Conservation (phyloP, 2,797 vertebrate species). For the Propithecus deckenii region DNA sequence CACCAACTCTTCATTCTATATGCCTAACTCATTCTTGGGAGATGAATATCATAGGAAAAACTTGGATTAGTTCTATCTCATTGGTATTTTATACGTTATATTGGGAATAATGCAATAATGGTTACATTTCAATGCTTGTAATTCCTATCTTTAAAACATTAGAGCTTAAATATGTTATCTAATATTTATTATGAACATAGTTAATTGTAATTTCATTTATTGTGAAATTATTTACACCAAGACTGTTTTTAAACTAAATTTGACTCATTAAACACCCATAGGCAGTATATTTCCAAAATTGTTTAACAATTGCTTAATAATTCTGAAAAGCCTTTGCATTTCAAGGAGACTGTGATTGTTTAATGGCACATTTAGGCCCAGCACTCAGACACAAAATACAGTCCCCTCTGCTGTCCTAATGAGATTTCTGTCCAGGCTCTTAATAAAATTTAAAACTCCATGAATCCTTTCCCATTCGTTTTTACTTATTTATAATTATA, state of each 20-base stretch:
- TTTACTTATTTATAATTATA: neutral
- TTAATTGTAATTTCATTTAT: constrained; percentile 5
- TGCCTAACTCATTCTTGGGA: neutral
- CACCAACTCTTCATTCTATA: neutral
- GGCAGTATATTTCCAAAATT: neutral
- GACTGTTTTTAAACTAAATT: neutral
- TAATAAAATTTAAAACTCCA: neutral
- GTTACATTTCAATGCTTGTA: neutral
- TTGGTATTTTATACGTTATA: neutral
- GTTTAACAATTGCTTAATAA: neutral
- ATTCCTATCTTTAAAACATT: neutral
- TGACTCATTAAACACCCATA: neutral
- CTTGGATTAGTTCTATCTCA: neutral
- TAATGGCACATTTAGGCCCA: neutral
- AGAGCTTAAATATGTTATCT: neutral
- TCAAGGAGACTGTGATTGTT: neutral
- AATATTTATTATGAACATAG: neutral
- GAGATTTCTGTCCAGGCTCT: neutral
- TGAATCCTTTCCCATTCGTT: neutral
- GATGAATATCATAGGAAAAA: neutral
- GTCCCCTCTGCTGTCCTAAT: neutral
- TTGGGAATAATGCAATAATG: neutral
- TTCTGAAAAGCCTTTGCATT: neutral
- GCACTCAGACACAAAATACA: neutral
- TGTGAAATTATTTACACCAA: neutral